phyloP scores from a whole-genome alignment of 2,888 invertebrate species.

The Pinctada fucata region DNA sequence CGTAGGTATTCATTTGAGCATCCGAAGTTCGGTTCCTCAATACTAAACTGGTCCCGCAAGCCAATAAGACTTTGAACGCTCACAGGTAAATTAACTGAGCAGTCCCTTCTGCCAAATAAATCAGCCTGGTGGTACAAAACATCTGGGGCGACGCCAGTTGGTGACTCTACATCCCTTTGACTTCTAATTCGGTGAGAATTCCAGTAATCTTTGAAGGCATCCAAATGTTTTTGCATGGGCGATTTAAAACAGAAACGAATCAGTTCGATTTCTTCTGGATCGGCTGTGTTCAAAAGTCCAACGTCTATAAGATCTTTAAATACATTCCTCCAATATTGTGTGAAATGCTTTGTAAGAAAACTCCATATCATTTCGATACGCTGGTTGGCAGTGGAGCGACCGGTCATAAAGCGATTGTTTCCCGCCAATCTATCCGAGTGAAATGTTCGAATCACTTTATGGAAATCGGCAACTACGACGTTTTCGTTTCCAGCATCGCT shows the following conservation, averaged over 20 bases:
- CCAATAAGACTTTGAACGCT: conserved; percentile 3
- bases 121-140: conserved; percentile 33
- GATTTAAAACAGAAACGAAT: too few species aligned
- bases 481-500: conserved; percentile 18
- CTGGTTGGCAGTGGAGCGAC: conserved; percentile 29
- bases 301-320: conserved; percentile 32
- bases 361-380: conserved; percentile 34
- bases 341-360: conserved; percentile 25
- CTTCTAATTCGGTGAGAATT: conserved; percentile 32
- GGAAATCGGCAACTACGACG: conserved; percentile 4
- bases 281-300: conserved; percentile 13
- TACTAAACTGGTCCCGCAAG: too few species aligned
- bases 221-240: conserved; percentile 18
- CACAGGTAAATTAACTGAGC: conserved; percentile 11
- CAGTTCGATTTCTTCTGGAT: conserved; percentile 17
- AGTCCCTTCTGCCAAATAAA: conserved; percentile 13
- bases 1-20: too few species aligned
- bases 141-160: conserved; percentile 28
- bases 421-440: conserved; percentile 6
- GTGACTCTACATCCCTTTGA: conserved; percentile 25
- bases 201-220: conserved; percentile 23
- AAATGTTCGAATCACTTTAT: conserved; percentile 5
- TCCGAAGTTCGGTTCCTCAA: too few species aligned
- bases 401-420: conserved; percentile 7
- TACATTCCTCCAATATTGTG: conserved; percentile 31